Conservation (phyloP, 2,888 invertebrate species). For the Zygaena filipendulae region DNA sequence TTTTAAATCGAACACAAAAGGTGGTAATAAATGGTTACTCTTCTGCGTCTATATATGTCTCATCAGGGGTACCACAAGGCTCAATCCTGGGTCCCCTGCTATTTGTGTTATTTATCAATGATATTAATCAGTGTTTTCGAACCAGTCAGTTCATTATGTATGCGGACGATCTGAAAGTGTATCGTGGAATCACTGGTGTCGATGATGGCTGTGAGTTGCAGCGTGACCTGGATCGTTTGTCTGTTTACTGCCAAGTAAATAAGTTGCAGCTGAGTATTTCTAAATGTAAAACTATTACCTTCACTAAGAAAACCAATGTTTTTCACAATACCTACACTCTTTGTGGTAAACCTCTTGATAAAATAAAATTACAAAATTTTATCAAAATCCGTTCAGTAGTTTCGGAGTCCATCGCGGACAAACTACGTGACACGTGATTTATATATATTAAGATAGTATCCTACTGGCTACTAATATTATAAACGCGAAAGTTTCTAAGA, state of each 20-base stretch:
- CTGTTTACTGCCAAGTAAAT: conserved; percentile 1
- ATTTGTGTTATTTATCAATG: conserved; percentile 1
- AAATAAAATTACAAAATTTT: too few species aligned
- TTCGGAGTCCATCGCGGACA: too few species aligned
- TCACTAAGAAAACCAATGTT: conserved; percentile 6
- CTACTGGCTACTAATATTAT: too few species aligned
- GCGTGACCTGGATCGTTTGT: conserved; percentile 2
- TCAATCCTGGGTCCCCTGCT: conserved; percentile 2
- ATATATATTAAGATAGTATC: too few species aligned
- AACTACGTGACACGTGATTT: too few species aligned
- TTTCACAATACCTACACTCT: background rate
- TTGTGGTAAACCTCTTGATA: too few species aligned
- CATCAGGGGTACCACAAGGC: conserved; percentile 3
- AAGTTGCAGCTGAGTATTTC: conserved; percentile 1
- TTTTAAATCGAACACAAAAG: conserved; percentile 1
- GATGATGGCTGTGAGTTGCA: conserved; percentile 1
- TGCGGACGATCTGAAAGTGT: conserved; percentile 6
- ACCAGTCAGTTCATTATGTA: conserved; percentile 1
- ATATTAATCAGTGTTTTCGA: too few species aligned
- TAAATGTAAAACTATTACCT: conserved; percentile 5
- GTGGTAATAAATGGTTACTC: conserved; percentile 1
- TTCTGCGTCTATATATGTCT: background rate
- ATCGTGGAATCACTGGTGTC: background rate
- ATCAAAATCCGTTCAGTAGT: too few species aligned
- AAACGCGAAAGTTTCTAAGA: too few species aligned